phyloP scores from a whole-genome alignment of 2,113 vertebrate genomes.

The Austrofundulus limnaeus region DNA sequence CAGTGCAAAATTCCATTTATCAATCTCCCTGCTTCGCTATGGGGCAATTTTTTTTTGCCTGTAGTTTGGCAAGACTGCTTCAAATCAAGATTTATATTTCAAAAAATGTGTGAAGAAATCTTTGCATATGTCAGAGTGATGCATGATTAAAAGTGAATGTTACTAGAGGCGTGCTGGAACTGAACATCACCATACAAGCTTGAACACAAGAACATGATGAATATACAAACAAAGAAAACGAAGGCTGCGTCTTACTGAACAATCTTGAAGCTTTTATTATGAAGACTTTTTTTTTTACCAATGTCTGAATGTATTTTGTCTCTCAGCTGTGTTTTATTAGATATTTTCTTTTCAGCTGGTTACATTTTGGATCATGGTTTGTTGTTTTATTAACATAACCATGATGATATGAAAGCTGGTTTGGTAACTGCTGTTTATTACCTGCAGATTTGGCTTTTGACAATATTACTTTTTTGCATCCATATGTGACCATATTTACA shows the following conservation, averaged over 20 bases:
- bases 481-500: no score
- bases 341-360: not conserved
- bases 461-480: no score
- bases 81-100: slow-evolving; percentile 47
- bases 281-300: not conserved
- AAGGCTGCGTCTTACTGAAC: not conserved
- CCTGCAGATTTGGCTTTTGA: no score
- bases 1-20: slow-evolving; percentile 32
- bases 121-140: not conserved
- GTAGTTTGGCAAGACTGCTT: slow-evolving; percentile 23
- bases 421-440: not conserved
- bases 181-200: not conserved
- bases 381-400: not conserved
- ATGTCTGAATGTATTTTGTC: not conserved
- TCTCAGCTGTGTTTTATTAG: not conserved
- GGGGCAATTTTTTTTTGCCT: not conserved
- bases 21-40: slow-evolving; percentile 36
- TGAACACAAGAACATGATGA: not conserved
- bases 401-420: not conserved
- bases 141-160: slow-evolving; percentile 21
- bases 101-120: slow-evolving; percentile 18
- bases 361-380: not conserved
- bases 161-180: slow-evolving; percentile 3
- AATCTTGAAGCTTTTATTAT: not conserved
- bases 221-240: not conserved